phyloP scores from a whole-genome alignment of 2,888 invertebrate species.

The Tetragonula carbonaria region DNA sequence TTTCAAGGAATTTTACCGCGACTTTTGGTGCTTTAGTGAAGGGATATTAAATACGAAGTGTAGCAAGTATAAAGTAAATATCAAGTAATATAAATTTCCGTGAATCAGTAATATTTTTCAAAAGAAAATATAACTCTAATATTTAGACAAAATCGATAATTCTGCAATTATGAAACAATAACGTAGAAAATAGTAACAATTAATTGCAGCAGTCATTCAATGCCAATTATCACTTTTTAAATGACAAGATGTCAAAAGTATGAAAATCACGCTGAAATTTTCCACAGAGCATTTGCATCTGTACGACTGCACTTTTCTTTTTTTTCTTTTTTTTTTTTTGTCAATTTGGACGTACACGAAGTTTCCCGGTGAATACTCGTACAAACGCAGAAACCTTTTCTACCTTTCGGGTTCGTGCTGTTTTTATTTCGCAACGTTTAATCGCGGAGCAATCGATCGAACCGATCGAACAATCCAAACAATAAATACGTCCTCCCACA shows the following conservation, averaged over 20 bases:
- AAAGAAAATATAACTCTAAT: no score
- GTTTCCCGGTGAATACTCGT: background rate
- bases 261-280: background rate
- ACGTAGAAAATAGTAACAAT: background rate
- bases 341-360: background rate
- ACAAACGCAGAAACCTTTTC: background rate
- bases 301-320: background rate
- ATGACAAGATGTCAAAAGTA: background rate
- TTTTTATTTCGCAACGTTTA: conserved; percentile 12
- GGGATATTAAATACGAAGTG: no score
- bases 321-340: background rate
- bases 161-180: no score
- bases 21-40: no score
- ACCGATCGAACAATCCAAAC: conserved; percentile 3
- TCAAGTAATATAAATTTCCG: no score
- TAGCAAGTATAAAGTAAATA: no score
- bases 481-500: conserved; percentile 12
- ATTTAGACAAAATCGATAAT: no score
- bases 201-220: background rate
- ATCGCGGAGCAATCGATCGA: background rate
- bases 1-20: no score
- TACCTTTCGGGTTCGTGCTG: background rate
- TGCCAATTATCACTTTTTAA: background rate
- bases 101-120: no score
- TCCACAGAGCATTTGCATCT: background rate